Base-by-base conservation (phyloP, 1,140 invertebrate genomes). In the Macrosteles quadrilineatus region DNA sequence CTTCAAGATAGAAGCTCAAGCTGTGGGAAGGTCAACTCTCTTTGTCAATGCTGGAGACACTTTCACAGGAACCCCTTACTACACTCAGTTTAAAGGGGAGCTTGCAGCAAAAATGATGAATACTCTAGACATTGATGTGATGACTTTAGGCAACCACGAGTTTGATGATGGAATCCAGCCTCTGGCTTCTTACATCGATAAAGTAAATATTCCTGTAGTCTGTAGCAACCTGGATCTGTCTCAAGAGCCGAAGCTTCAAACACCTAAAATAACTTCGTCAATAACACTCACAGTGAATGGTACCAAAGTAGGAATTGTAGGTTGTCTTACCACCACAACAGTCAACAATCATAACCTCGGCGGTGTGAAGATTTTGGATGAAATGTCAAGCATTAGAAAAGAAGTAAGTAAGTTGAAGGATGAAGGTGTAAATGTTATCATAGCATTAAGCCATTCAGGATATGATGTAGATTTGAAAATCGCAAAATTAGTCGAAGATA, bases 71-170 rank as follows among this genome's bases (percentile, higher is more conserved):
- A 93, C 92, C 0, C 82, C 88, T 0, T 95, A 90, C 90, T 96
- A 91, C 77, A 89, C 86, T 2, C 77, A 90, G 0, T 90, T 90
- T 78, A 91, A 91, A 75, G 93, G 90, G 85, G 83, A 85, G 71
- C 88, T 92, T 0, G 87, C 90, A 0, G 82, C 89, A 0, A 85
- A 87, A 23, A 93, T 96, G 75, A 81, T 95, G 17, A 93, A 94
- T 72, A 80, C 87, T 23, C 80, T 96, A 0, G 76, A 84, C 30
- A 90, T 93, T 0, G 91, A 95, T 77, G 94, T 88, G 1, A 89
- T 93, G 82, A 90, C 89, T n/a, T 82, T 97, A 63, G 96, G 95
- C 27, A 98, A 97, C 77, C 95, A 97, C 75, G 95, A 98, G 80
- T 97, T 98, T 76, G 95, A 97, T 78, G 86, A 91, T 66, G 91